phyloP scores from a whole-genome alignment of 92 coral and sea anemone species.

The Parazoanthus swiftii region DNA sequence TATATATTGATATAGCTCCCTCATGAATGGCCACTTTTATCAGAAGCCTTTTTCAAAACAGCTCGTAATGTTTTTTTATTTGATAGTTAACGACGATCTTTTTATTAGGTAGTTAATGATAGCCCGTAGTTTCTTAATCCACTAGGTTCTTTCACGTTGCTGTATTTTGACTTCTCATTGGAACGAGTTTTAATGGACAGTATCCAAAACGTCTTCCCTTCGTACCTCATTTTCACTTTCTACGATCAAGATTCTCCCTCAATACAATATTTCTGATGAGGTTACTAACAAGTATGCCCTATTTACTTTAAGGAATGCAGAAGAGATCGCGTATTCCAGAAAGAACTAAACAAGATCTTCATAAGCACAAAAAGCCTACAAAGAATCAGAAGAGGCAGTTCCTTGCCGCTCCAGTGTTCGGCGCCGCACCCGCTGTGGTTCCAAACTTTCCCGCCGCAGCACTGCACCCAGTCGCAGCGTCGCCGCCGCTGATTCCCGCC shows the following conservation, averaged over 20 bases:
- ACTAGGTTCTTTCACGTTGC: no score
- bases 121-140: no score
- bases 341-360: slow-evolving; percentile 21
- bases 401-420: slow-evolving; percentile 14
- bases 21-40: no score
- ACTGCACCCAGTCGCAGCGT: not conserved
- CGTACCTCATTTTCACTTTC: no score
- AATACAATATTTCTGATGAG: not conserved
- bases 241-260: not conserved
- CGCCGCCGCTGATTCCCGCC: slow-evolving; percentile 21
- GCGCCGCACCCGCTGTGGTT: slow-evolving; percentile 26
- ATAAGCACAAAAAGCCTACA: slow-evolving; percentile 16
- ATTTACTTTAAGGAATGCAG: slow-evolving; percentile 10
- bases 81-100: no score
- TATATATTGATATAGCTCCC: no score
- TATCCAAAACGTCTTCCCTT: no score
- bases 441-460: slow-evolving; percentile 37
- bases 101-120: no score
- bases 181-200: no score
- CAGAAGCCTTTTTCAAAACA: no score
- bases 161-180: no score
- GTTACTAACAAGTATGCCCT: not conserved
- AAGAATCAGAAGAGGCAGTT: slow-evolving; percentile 26
- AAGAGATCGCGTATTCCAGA: slow-evolving; percentile 28
- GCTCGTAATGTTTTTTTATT: no score